phyloP scores from a whole-genome alignment of 2,888 invertebrate species.

The Drosophila yooni region DNA sequence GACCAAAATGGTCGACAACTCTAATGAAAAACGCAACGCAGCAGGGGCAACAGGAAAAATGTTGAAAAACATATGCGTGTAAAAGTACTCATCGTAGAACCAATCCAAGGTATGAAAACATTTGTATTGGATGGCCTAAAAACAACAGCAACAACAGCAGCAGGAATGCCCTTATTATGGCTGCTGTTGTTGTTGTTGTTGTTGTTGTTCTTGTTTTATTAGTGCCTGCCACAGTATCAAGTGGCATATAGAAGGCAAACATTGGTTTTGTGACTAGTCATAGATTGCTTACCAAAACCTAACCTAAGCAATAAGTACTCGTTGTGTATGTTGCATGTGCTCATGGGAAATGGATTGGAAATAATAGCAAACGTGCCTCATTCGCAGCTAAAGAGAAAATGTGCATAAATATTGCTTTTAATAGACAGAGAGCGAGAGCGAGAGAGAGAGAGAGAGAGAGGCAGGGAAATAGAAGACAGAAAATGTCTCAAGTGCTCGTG shows the following conservation, averaged over 20 bases:
- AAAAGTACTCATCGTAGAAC: neutral
- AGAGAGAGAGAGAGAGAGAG: conserved; percentile 1
- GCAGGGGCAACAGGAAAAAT: conserved; percentile 23
- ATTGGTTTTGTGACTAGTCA: conserved; percentile 21
- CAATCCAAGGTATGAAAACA: conserved; percentile 46
- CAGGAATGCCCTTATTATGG: conserved; percentile 56
- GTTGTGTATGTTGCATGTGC: conserved; percentile 46
- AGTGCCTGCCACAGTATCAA: conserved; percentile 59
- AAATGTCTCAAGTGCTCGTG: conserved; percentile 73
- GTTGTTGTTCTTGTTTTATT: conserved; percentile 23
- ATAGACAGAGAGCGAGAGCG: conserved; percentile 36
- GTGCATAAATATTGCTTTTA: conserved; percentile 78
- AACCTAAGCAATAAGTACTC: conserved; percentile 50
- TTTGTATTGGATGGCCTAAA: conserved; percentile 46
- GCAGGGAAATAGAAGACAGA: conserved; percentile 11
- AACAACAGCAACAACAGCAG: conserved; percentile 55
- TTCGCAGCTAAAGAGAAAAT: conserved; percentile 57
- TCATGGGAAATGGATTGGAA: conserved; percentile 79
- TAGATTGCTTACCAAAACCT: conserved; percentile 32
- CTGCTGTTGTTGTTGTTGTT: conserved; percentile 36
- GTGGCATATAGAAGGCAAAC: conserved; percentile 50
- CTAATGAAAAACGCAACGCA: conserved; percentile 40
- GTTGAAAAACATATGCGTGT: conserved; percentile 17
- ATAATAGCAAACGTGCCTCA: conserved; percentile 76
- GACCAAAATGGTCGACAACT: conserved; percentile 64